Base-by-base conservation (phyloP, 2,113 vertebrate genomes). In the Hippoglossus stenolepis region DNA sequence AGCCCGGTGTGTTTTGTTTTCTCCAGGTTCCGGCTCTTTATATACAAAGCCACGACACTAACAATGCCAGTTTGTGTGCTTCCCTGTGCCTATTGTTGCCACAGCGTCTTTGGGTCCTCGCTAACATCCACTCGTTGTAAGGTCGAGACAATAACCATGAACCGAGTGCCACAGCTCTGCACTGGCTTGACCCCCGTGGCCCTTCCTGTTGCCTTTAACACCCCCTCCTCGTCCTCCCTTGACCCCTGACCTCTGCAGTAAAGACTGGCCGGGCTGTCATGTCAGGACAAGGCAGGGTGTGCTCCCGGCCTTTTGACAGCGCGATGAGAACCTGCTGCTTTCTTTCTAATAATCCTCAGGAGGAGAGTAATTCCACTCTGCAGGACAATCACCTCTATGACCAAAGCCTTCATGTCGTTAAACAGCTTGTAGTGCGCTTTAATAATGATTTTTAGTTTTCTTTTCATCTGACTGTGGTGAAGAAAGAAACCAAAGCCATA, bases 21-120 rank as follows among this genome's bases (percentile, higher is more conserved):
- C 70, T 84, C 63, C 47, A 7, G 60, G 74, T 85, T 87, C 82
- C 74, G 75, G 73, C 70, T 84, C 75, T 84, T 86, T 86, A 68
- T 89, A 65, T 28, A 75, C 73, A 77, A 76, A 80, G 76, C 78
- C 83, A 7, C 10, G 64, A 74, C 53, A 45, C 77, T 71, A 85
- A 91, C 90, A 85, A 88, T 84, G 76, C 83, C 80, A 67, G 70
- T 78, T 83, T 87, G 77, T 86, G 88, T 77, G 85, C 45, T 75
- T 91, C 91, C 91, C 92, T 89, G 91, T 78, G 80, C 65, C 76
- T 60, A 87, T 91, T 92, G 90, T 92, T 64, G 83, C 75, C 64
- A 0, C 72, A 6, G 49, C 28, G 61, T 85, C 83, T 79, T 78
- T 1, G 62, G 79, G 85, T 85, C 85, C 87, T 84, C 51, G 49